Conservation (phyloP, 2,888 invertebrate genomes). For the Diloba caeruleocephala region DNA sequence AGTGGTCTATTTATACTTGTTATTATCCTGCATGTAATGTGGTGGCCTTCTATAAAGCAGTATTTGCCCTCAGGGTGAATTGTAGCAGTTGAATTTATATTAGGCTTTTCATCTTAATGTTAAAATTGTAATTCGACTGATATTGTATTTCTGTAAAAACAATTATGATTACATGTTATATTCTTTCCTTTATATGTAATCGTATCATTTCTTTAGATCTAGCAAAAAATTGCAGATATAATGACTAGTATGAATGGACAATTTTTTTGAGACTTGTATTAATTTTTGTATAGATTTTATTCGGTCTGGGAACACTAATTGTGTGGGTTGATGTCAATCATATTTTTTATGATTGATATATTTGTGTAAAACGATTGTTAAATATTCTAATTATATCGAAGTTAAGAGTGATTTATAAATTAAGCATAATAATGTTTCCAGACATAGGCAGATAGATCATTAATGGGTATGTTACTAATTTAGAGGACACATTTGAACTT, state of each 20-base stretch:
- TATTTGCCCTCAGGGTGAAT: constrained; percentile 12
- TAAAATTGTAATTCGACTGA: too few relatives aligned
- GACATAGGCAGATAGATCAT: constrained; percentile 63
- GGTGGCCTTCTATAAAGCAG: not conserved
- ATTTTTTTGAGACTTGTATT: constrained; percentile 50
- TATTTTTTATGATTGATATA: constrained; percentile 39
- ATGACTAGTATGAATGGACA: constrained; percentile 31
- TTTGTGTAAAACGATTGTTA: constrained; percentile 50
- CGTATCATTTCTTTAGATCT: too few relatives aligned
- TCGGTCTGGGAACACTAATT: constrained; percentile 47
- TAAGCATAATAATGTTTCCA: constrained; percentile 71
- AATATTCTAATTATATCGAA: constrained; percentile 48
- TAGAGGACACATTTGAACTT: constrained; percentile 75
- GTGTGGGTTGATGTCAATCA: constrained; percentile 29
- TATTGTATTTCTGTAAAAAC: too few relatives aligned
- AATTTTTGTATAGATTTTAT: constrained; percentile 56
- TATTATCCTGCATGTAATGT: constrained; percentile 8
- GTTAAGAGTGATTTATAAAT: constrained; percentile 54
- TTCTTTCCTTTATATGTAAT: too few relatives aligned
- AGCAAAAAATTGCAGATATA: constrained; percentile 4
- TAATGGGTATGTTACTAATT: constrained; percentile 72
- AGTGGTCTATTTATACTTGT: constrained; percentile 37
- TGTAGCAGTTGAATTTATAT: not conserved
- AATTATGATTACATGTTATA: too few relatives aligned
- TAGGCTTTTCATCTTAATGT: too few relatives aligned